Conservation (phyloP, 2,113 vertebrate genomes). For the Lampris incognitus region DNA sequence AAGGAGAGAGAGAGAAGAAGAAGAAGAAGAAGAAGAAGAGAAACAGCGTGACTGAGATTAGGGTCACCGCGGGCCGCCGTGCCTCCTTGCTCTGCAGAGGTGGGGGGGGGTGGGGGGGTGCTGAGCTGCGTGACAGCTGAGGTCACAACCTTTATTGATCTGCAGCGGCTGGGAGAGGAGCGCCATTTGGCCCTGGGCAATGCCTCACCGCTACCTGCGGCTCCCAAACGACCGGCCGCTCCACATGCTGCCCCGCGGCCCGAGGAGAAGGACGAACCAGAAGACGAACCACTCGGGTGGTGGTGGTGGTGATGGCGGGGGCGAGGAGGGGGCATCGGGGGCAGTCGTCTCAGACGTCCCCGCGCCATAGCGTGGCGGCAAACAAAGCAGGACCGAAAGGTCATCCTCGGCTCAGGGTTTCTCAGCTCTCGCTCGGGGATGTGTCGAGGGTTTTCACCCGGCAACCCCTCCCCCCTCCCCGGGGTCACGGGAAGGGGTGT, state of each 20-base stretch:
- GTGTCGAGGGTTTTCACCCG: too few species aligned
- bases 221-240: slow-evolving; percentile 46
- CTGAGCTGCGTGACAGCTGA: slow-evolving; percentile 64
- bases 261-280: slow-evolving; percentile 38
- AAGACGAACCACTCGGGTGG: slow-evolving; percentile 28
- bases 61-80: slow-evolving; percentile 2
- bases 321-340: too few species aligned
- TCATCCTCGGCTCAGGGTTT: background rate
- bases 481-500: too few species aligned
- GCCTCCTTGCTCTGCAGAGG: too few species aligned
- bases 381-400: slow-evolving; percentile 3
- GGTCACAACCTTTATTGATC: slow-evolving; percentile 69
- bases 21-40: too few species aligned
- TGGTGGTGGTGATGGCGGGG: too few species aligned
- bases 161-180: slow-evolving; percentile 50
- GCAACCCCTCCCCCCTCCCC: too few species aligned
- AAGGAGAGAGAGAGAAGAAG: too few species aligned
- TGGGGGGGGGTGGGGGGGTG: background rate
- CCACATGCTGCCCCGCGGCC: slow-evolving; percentile 30
- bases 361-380: background rate
- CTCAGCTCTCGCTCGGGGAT: background rate
- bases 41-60: slow-evolving; percentile 25
- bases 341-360: too few species aligned
- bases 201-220: slow-evolving; percentile 58
- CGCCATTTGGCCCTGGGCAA: slow-evolving; percentile 55